phyloP scores from a whole-genome alignment of 2,888 invertebrate genomes.

The Byasa hedistus region DNA sequence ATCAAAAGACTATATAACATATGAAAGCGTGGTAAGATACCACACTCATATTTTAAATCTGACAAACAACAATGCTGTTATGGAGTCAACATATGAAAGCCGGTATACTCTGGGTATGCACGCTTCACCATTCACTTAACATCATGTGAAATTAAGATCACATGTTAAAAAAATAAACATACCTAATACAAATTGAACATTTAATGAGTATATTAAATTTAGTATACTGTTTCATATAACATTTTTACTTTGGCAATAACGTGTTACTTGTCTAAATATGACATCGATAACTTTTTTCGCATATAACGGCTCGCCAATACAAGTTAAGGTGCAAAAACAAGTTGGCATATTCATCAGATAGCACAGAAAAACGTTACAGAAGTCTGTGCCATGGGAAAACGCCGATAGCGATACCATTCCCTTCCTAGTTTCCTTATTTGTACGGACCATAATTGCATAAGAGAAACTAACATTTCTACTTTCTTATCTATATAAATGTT shows the following conservation, averaged over 20 bases:
- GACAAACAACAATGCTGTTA: too few relatives aligned
- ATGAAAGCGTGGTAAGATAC: too few relatives aligned
- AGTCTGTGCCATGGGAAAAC: slow-evolving; percentile 68
- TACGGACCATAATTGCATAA: slow-evolving; percentile 46
- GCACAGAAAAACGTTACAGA: slow-evolving; percentile 66
- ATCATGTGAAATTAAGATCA: too few relatives aligned
- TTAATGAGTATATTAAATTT: neutral
- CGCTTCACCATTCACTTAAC: too few relatives aligned
- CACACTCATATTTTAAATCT: too few relatives aligned
- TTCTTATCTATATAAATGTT: slow-evolving; percentile 15
- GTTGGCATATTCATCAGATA: slow-evolving; percentile 52
- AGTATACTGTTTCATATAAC: neutral
- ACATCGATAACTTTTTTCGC: slow-evolving; percentile 3
- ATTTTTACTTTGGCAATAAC: neutral
- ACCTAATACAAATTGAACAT: neutral
- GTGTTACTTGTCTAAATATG: neutral
- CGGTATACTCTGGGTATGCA: too few relatives aligned
- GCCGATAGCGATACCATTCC: slow-evolving; percentile 46
- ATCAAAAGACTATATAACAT: too few relatives aligned
- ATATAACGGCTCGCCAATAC: slow-evolving; percentile 42
- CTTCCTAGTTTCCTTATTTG: slow-evolving; percentile 72
- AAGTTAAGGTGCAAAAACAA: slow-evolving; percentile 69
- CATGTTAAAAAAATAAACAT: too few relatives aligned
- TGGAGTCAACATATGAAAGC: too few relatives aligned
- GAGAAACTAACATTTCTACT: slow-evolving; percentile 33